These are phyloP conservation scores for Ephialtes manifestator DNA, from an alignment of 2,888 invertebrate species.

Conservation along the genomic window DNA sequence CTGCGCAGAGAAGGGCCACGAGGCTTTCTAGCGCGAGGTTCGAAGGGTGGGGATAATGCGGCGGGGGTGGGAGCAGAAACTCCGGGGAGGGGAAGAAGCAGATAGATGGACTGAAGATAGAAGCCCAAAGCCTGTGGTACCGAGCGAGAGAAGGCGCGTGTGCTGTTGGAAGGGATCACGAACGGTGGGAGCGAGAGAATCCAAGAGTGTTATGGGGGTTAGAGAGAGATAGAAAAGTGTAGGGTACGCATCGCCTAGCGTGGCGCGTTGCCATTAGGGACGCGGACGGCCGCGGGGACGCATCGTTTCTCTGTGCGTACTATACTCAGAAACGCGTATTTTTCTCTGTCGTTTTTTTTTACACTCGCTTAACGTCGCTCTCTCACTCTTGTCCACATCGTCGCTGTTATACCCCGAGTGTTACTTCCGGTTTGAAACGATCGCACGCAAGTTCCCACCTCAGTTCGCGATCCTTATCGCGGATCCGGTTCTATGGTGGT, in stretches of 20 bases:
- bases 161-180: constrained; percentile 60
- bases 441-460: constrained; percentile 66
- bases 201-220: constrained; percentile 60
- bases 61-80: constrained; percentile 67
- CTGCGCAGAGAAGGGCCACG: constrained; percentile 59
- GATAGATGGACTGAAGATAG: constrained; percentile 66
- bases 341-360: constrained; percentile 10
- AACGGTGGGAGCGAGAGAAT: constrained; percentile 51
- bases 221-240: constrained; percentile 69
- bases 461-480: constrained; percentile 60
- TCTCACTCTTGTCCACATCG: constrained; percentile 18
- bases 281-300: constrained; percentile 80
- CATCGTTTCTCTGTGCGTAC: constrained; percentile 76
- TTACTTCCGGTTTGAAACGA: constrained; percentile 67
- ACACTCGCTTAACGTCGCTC: constrained; percentile 10
- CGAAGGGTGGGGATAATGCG: constrained; percentile 45
- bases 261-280: constrained; percentile 81
- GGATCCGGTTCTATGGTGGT: constrained; percentile 72
- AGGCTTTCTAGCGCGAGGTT: not conserved
- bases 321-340: constrained; percentile 54
- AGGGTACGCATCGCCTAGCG: constrained; percentile 74
- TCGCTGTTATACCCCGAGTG: constrained; percentile 67
- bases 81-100: constrained; percentile 49
- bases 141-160: constrained; percentile 37
- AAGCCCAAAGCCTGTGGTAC: constrained; percentile 28